Evolutionary conservation across 1,140 invertebrate genomes (phyloP).

Genomic region (Pseudomyrmex flavicornis): DNA sequence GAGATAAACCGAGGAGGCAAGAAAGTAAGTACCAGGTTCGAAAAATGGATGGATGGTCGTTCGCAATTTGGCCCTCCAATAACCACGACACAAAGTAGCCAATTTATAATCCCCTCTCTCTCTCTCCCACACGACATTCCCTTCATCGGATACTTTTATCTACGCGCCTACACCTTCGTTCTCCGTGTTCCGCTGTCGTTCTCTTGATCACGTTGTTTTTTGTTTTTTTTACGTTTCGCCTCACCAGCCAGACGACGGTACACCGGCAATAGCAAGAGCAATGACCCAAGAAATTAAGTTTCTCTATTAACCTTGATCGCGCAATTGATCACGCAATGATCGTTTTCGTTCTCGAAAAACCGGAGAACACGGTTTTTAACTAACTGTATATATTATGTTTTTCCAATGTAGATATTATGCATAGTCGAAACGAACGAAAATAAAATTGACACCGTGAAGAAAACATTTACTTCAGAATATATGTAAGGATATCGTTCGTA

Average conservation of each 20-base stretch:
- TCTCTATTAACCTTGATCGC: constrained; percentile 72
- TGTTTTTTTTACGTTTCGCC: constrained; percentile 37
- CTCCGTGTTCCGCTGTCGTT: not conserved
- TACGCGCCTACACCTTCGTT: constrained; percentile 41
- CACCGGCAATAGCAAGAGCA: constrained; percentile 64
- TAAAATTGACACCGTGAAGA: constrained; percentile 1
- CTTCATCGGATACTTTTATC: constrained; percentile 67
- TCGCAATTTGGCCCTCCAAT: constrained; percentile 78
- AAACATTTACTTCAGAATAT: too few relatives aligned
- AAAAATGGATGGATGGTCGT: constrained; percentile 77
- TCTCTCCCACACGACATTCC: constrained; percentile 31
- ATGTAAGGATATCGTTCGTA: too few relatives aligned
- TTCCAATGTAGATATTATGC: too few relatives aligned
- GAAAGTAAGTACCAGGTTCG: constrained; percentile 62
- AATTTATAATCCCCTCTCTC: constrained; percentile 77
- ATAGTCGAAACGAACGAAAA: not conserved
- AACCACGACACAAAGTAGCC: constrained; percentile 77
- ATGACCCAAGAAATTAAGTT: constrained; percentile 73
- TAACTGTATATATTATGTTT: not conserved
- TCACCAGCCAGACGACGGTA: constrained; percentile 50
- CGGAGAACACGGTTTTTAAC: not conserved
- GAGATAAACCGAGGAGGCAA: constrained; percentile 54
- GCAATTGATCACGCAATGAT: constrained; percentile 5
- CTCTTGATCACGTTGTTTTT: not conserved
- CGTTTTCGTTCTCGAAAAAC: constrained; percentile 4